phyloP scores from a whole-genome alignment of 2,797 vertebrate genomes.

The Anguilla anguilla region DNA sequence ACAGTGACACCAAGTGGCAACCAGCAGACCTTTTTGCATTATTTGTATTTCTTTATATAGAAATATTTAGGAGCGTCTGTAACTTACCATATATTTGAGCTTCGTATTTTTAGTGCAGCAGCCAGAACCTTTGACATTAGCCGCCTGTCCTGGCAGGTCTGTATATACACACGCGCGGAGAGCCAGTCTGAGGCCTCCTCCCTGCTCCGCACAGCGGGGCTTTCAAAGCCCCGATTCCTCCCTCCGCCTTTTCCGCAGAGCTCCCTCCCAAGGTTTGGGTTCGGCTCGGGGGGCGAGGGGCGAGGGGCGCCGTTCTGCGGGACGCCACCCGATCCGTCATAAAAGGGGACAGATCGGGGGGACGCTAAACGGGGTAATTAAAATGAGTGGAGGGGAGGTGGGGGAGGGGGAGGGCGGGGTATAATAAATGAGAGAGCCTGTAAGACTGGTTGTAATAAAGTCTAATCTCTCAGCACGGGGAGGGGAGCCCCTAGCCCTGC shows the following conservation, averaged over 20 bases:
- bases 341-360: constrained; percentile 8
- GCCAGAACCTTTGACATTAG: not conserved
- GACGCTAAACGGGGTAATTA: constrained; percentile 36
- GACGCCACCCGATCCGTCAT: constrained; percentile 32
- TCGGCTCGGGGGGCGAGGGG: not conserved
- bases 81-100: not conserved
- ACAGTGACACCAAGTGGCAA: constrained; percentile 38
- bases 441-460: constrained; percentile 31
- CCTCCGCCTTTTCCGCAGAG: constrained; percentile 10
- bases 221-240: constrained; percentile 10
- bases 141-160: not conserved
- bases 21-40: not conserved
- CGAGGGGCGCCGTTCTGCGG: constrained; percentile 15
- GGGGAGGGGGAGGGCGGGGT: not conserved
- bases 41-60: not conserved
- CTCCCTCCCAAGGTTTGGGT: constrained; percentile 13
- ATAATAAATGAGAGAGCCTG: constrained; percentile 26
- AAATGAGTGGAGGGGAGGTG: constrained; percentile 20
- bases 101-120: not conserved
- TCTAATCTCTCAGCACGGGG: constrained; percentile 32
- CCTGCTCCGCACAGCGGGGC: not conserved
- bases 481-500: constrained; percentile 14
- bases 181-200: not conserved
- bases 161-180: not conserved
- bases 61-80: not conserved